Evolutionary conservation across 2,797 vertebrate genomes (phyloP), one percentile per base, ranked within the genome.

Genomic region (Phalloptychus januarius): DNA sequence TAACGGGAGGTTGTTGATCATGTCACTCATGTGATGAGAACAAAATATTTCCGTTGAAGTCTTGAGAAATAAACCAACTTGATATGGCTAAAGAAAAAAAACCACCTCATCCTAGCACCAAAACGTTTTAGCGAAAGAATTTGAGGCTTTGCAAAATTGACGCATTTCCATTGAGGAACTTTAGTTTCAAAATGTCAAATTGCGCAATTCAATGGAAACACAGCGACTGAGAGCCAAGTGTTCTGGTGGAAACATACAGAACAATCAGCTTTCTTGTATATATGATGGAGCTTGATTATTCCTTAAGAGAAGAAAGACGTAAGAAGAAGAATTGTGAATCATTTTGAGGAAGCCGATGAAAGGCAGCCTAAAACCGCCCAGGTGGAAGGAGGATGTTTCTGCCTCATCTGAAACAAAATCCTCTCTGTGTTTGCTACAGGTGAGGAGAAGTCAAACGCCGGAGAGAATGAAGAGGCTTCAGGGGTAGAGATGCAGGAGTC

Each of bases 401-500:
- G 4, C 33, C 7, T 31, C 18, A 6, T 42, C 20, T 25, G 23
- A 67, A 67, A 67, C 63, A 40, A 11, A 72, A 76, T 12, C 13
- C 2, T n/a, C 5, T 77, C 44, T 81, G 0, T 63, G n/a, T 70
- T 16, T 63, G 20, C 45, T 77, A 42, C 88, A 95, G 94, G 65
- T 67, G 84, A 81, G 61, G 87, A 85, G 7, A 65, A 87, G 81
- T 52, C 82, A 5, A 61, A 79, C 11, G 76, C 42, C 2, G 71
- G 61, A 8, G 79, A 15, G 69, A 89, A 82, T 1, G 82, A 88
- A 45, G 93, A 88, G 75, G 85, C 83, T 48, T 84, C 83, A 13
- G 90, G 38, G 45, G 79, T 80, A 31, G 89, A 88, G 74, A 86
- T 82, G 65, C 87, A 91, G 87, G 92, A 93, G 75, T 90, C 91